These are phyloP conservation scores for Formicarius rufipectus DNA, from an alignment of 2,113 vertebrate genomes.

Conservation along the genomic window DNA sequence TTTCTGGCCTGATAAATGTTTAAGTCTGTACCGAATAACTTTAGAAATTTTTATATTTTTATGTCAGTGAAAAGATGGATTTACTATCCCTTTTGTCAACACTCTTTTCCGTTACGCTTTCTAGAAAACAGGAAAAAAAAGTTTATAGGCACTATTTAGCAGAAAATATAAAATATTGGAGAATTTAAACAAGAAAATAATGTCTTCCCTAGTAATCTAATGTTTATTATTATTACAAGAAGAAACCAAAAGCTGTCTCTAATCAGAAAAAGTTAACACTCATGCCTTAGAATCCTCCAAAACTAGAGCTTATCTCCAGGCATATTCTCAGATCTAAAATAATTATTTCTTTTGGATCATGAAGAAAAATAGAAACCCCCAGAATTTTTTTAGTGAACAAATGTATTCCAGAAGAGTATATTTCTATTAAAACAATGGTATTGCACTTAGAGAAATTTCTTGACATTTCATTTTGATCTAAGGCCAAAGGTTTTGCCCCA, in stretches of 20 bases:
- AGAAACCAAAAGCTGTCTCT: neutral
- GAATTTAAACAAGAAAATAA: neutral
- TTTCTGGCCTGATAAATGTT: neutral
- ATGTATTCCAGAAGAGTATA: neutral
- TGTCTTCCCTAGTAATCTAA: neutral
- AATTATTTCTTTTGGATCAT: neutral
- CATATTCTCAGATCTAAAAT: neutral
- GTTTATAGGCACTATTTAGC: neutral
- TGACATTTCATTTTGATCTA: neutral
- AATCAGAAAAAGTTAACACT: neutral
- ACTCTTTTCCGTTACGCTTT: neutral
- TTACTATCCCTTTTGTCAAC: neutral
- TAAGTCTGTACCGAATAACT: neutral
- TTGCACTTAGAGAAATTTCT: neutral
- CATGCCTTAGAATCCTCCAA: neutral
- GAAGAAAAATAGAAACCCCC: neutral
- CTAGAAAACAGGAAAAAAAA: neutral
- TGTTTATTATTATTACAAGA: neutral
- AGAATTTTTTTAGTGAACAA: neutral
- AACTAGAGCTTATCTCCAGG: neutral
- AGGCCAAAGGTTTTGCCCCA: neutral
- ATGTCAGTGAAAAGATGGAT: neutral
- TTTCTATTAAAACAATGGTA: neutral
- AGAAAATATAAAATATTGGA: neutral
- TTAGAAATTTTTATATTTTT: neutral